These are phyloP conservation scores for Antigone vipio DNA, from an alignment of 2,113 vertebrate species.

Conservation along the genomic window DNA sequence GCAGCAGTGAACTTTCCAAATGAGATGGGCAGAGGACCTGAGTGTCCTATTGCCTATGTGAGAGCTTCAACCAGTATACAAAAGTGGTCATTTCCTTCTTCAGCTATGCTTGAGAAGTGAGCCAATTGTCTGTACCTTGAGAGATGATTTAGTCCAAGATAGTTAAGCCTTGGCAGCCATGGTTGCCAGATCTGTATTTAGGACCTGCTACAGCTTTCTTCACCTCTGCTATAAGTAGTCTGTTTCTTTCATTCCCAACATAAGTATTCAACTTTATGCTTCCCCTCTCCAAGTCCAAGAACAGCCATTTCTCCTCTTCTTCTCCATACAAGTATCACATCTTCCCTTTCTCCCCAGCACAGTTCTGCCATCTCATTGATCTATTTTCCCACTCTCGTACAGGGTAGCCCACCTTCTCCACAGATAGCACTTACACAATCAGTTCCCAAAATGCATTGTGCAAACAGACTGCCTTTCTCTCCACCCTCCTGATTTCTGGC, in stretches of 20 bases:
- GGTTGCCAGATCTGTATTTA: not conserved
- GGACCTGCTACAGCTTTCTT: not conserved
- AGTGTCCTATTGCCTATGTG: not conserved
- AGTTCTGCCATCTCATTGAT: not conserved
- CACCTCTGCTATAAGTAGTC: not conserved
- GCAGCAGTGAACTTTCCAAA: not conserved
- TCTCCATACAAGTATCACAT: not conserved
- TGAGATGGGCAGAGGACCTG: not conserved
- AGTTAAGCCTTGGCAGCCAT: not conserved
- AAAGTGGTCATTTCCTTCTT: not conserved
- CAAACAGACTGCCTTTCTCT: not conserved
- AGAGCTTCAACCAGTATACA: not conserved
- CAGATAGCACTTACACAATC: not conserved
- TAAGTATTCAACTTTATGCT: not conserved
- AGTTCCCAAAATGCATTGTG: accelerated
- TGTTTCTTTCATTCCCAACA: not conserved
- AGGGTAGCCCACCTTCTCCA: not conserved
- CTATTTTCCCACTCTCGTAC: not conserved
- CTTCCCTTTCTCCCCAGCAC: not conserved
- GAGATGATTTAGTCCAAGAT: not conserved
- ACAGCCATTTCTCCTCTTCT: not conserved
- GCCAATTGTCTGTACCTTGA: not conserved
- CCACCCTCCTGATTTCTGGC: not conserved
- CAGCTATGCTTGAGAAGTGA: not conserved
- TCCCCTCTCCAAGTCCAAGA: not conserved